Percentiles rank a stretch among this genome's conserved stretches.
phyloP scores from a whole-genome alignment of 2,797 vertebrate species.

The Meriones psammophilus region DNA sequence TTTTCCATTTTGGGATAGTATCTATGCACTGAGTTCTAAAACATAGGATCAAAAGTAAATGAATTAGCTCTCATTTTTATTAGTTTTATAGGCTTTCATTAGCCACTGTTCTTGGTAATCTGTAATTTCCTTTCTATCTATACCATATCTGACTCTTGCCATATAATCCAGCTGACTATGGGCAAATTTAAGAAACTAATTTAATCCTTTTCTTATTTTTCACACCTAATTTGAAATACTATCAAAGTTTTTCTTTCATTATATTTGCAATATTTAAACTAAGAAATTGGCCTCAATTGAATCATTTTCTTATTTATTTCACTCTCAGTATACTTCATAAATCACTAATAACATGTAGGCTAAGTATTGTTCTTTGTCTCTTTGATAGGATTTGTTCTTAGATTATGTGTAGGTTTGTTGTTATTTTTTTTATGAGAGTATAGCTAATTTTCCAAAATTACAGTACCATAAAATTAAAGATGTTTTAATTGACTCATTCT shows the following conservation, averaged over 20 bases:
- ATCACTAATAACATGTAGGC: conserved; percentile 4
- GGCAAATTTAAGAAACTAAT: conserved; percentile 17
- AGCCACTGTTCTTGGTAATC: conserved; percentile 30
- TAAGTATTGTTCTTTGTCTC: conserved; percentile 6
- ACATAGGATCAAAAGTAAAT: conserved; percentile 44
- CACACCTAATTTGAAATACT: conserved; percentile 25
- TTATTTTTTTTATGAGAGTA: conserved; percentile 11
- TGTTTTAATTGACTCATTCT: conserved; percentile 1
- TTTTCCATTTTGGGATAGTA: background rate
- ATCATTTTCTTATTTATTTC: conserved; percentile 54
- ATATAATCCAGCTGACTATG: conserved; percentile 49
- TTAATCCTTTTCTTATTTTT: conserved; percentile 41
- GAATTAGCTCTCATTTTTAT: conserved; percentile 22
- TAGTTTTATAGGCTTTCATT: conserved; percentile 3
- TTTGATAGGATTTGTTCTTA: conserved; percentile 51
- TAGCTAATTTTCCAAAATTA: conserved; percentile 49
- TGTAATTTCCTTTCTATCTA: conserved; percentile 55
- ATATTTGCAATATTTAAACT: conserved; percentile 59
- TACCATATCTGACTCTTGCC: background rate
- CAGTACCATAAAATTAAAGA: conserved; percentile 23
- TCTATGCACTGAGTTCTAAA: conserved; percentile 17
- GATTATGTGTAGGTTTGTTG: background rate
- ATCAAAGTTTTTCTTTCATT: conserved; percentile 64
- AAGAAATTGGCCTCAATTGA: conserved; percentile 48
- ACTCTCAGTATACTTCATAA: conserved; percentile 25